Evolutionary conservation across 35 echinoderm and acorn worm genomes (phyloP), one percentile per base, ranked within the genome.

Genomic region (Patiria miniata): DNA sequence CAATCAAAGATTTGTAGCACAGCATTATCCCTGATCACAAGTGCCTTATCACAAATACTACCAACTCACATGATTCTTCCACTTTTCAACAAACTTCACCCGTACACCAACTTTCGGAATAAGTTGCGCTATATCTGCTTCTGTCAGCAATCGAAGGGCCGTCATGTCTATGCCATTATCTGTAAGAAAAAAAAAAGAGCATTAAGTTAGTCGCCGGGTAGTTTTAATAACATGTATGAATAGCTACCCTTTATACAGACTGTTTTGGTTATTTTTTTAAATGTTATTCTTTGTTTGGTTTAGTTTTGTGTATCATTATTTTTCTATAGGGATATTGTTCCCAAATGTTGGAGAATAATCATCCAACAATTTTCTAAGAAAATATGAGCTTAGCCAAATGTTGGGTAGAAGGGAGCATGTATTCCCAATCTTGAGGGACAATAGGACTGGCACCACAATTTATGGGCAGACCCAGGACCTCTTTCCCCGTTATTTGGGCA

Each of bases 1-100:
- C 16, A 23, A 19, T 47, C 34, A 82, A 33, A 33, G 39, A 82
- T 23, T 82, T 82, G 40, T 51, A 82, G 52, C 79, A 82, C 39
- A 82, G n/a, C 79, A 82, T 82, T 42, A 80, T 80, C 19, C 36
- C 36, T 80, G 10, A 80, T n/a, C n/a, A n/a, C n/a, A n/a, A n/a
- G 36, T 39, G 36, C 42, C 22, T 42, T 12, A 39, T 9, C 36
- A 38, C 6, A 80, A 39, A 34, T 80, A 39, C 42, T 39, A 80
- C 36, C 36, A n/a, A 39, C 42, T 80, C 36, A 80, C 78, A n/a
- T 80, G 36, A n/a, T 78, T 78, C 36, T 80, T 80, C 78, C 78
- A 80, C 36, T 80, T 28, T 0, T 80, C 39, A 15, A 7, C 40
- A 21, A 36, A 80, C n/a, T 80, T 80, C 28, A 80, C 23, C 36